Base-by-base conservation (phyloP, 2,113 vertebrate species). In the Notechis scutatus region DNA sequence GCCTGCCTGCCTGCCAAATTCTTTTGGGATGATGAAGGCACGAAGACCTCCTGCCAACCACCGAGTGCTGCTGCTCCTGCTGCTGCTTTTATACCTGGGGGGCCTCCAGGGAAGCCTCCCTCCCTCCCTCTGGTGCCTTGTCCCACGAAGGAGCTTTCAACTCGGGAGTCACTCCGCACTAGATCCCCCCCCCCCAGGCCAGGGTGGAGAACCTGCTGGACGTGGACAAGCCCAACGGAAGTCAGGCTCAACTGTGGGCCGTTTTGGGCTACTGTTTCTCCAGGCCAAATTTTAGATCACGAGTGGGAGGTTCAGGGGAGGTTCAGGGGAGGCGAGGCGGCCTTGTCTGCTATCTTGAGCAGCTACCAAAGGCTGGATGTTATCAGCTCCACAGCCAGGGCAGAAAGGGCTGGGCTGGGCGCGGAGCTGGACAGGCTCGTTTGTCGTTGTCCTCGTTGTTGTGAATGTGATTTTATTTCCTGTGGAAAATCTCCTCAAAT, bases 241-340 rank as follows among this genome's bases (percentile, higher is more conserved):
- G n/a, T 21, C 34, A 1, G 69, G 21, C 34, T 21, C 34, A 20
- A 9, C 34, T 1, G 1, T 1, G 74, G 6, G 20, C 34, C 8
- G 21, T 9, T 3, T 39, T 39, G 9, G 74, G 74, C 34, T 21
- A 3, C 69, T 9, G 42, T 81, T 81, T 34, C 34, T 81, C 1
- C 1, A 9, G 74, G 18, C 34, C 74, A 21, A 81, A 3, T 81
- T 81, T 20, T 39, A 20, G 34, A 3, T 21, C 34, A 3, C 34
- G 1, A 3, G 42, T 3, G 0, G 7, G n/a, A 34, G 14, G 5
- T 0, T 8, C n/a, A n/a, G n/a, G n/a, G 3, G 74, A 81, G 74
- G 34, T 9, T 42, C 34, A 81, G 21, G 18, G 3, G 34, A 81
- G 34, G 15, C 6, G 74, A 42, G 34, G 21, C 21, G 3, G 3